Conservation (phyloP, 1,140 invertebrate species). For the Nymphalis io region DNA sequence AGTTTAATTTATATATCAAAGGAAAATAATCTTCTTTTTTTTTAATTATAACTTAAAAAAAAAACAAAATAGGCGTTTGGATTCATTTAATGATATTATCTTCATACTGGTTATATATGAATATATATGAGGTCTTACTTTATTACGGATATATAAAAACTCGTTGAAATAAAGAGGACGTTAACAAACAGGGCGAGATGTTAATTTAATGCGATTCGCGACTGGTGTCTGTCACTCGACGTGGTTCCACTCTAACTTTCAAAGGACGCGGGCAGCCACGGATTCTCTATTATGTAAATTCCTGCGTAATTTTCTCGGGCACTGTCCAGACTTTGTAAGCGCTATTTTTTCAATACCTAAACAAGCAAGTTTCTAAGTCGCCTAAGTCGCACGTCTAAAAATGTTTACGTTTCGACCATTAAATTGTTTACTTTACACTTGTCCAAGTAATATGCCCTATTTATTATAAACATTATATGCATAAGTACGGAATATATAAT, state of each 20-base stretch:
- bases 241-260: slow-evolving; percentile 52
- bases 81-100: neutral
- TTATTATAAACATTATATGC: too few relatives aligned
- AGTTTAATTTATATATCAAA: too few relatives aligned
- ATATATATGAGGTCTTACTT: neutral
- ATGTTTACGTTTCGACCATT: neutral
- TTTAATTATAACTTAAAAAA: too few relatives aligned
- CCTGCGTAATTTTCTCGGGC: slow-evolving; percentile 68
- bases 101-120: too few relatives aligned
- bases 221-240: slow-evolving; percentile 33
- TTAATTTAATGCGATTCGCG: slow-evolving; percentile 38
- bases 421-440: neutral
- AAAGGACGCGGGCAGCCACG: slow-evolving; percentile 72
- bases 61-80: too few relatives aligned
- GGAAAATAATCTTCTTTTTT: too few relatives aligned
- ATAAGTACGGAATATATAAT: too few relatives aligned
- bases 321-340: slow-evolving; percentile 22
- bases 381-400: neutral
- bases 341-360: neutral
- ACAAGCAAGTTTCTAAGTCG: neutral
- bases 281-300: slow-evolving; percentile 80
- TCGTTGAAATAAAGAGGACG: slow-evolving; percentile 17
- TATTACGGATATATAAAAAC: neutral
- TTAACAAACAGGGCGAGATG: slow-evolving; percentile 20
- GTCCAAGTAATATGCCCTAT: too few relatives aligned